Conservation (phyloP, 1,140 invertebrate genomes). For the Saccostrea cuccullata region DNA sequence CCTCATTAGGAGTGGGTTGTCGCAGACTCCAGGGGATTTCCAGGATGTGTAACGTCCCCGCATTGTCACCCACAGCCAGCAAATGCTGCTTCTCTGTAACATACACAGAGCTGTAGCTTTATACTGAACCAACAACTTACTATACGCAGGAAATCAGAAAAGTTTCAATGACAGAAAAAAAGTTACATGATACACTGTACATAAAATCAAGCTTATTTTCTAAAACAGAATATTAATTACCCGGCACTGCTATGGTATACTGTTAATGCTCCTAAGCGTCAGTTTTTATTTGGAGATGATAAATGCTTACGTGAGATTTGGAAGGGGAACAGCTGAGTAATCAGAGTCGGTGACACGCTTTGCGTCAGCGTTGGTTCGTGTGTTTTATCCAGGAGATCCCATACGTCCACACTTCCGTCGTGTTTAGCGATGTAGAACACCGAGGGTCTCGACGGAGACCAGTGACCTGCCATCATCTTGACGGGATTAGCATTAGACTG, state of each 20-base stretch:
- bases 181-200: too few species aligned
- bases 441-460: slow-evolving; percentile 78
- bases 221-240: too few species aligned
- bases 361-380: slow-evolving; percentile 78
- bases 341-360: slow-evolving; percentile 74
- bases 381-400: slow-evolving; percentile 80
- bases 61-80: slow-evolving; percentile 77
- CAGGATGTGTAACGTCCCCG: slow-evolving; percentile 78
- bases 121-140: background rate
- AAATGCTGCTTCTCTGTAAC: slow-evolving; percentile 76
- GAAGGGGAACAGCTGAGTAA: slow-evolving; percentile 74
- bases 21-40: slow-evolving; percentile 78
- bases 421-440: slow-evolving; percentile 79
- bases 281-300: background rate
- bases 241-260: too few species aligned
- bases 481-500: slow-evolving; percentile 67
- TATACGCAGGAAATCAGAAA: too few species aligned
- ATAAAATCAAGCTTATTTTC: too few species aligned
- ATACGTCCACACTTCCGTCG: slow-evolving; percentile 80
- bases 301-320: slow-evolving; percentile 72
- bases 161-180: too few species aligned
- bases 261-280: too few species aligned
- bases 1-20: slow-evolving; percentile 74
- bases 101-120: background rate
- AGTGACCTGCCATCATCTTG: slow-evolving; percentile 72